These are phyloP conservation scores for Paragorgia papillata DNA, from an alignment of 92 coral and sea anemone genomes.

Conservation along the genomic window DNA sequence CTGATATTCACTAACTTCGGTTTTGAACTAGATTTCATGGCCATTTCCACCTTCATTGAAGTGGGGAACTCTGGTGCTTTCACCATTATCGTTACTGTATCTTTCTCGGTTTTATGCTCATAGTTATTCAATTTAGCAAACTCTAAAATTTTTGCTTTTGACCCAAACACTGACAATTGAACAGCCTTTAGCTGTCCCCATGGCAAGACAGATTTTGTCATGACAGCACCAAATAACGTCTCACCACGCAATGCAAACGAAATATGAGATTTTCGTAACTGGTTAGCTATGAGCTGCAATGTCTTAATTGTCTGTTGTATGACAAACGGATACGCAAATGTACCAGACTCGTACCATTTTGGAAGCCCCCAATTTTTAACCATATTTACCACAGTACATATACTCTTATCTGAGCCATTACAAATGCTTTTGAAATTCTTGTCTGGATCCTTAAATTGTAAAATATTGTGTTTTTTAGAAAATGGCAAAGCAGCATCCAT, in stretches of 20 bases:
- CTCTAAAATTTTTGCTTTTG: neutral
- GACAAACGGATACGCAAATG: constrained; percentile 66
- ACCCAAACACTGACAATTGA: constrained; percentile 19
- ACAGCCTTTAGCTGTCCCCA: constrained; percentile 54
- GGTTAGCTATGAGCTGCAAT: constrained; percentile 15
- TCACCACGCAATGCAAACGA: constrained; percentile 48
- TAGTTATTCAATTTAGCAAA: constrained; percentile 14
- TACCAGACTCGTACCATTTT: constrained; percentile 52
- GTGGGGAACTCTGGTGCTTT: constrained; percentile 2
- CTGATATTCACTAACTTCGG: constrained; percentile 9
- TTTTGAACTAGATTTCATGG: neutral
- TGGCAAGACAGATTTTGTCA: constrained; percentile 58
- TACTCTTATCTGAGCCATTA: constrained; percentile 48
- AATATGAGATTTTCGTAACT: constrained; percentile 33
- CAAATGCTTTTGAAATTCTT: constrained; percentile 52
- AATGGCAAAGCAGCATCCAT: constrained; percentile 51
- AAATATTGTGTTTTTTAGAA: constrained; percentile 63
- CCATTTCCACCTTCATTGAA: constrained; percentile 17
- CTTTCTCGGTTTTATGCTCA: neutral
- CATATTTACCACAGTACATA: constrained; percentile 45
- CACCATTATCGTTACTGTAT: neutral
- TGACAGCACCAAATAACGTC: constrained; percentile 58
- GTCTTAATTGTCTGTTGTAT: constrained; percentile 37
- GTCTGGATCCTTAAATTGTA: constrained; percentile 50
- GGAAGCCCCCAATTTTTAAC: constrained; percentile 42